Conservation (phyloP, 2,797 vertebrate genomes). For the Jordanella pulchra region DNA sequence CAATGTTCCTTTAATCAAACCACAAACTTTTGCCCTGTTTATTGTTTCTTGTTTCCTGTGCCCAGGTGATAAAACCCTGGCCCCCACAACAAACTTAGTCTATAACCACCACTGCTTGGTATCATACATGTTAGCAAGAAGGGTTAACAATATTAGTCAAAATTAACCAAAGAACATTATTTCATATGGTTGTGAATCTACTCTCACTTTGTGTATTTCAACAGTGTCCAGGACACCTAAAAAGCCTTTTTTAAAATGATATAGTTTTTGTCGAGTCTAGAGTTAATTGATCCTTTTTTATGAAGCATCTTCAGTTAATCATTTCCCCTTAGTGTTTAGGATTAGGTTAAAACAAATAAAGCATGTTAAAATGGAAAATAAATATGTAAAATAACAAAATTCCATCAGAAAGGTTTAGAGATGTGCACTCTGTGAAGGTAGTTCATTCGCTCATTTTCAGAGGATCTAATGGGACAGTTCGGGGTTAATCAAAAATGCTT, state of each 20-base stretch:
- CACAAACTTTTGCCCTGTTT: too few species aligned
- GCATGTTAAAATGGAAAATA: background rate
- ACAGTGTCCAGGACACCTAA: background rate
- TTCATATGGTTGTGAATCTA: background rate
- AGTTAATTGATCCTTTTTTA: background rate
- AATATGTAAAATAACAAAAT: background rate
- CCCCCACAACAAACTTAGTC: too few species aligned
- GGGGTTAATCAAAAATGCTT: background rate
- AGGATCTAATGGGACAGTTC: background rate
- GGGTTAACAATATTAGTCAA: background rate
- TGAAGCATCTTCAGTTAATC: background rate
- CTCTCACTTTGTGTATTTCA: background rate
- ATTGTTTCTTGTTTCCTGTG: too few species aligned
- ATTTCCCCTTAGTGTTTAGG: background rate
- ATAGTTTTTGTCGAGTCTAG: background rate
- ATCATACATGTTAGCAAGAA: background rate
- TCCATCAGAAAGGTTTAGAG: background rate
- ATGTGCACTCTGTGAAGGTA: background rate
- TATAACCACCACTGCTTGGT: too few species aligned
- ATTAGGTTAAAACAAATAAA: background rate
- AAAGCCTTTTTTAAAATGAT: background rate
- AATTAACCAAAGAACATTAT: background rate
- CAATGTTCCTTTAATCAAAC: too few species aligned
- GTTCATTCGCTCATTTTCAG: slow-evolving; percentile 21
- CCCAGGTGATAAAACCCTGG: too few species aligned